Base-by-base conservation (phyloP, 2,888 invertebrate genomes). In the Epicampocera succincta region DNA sequence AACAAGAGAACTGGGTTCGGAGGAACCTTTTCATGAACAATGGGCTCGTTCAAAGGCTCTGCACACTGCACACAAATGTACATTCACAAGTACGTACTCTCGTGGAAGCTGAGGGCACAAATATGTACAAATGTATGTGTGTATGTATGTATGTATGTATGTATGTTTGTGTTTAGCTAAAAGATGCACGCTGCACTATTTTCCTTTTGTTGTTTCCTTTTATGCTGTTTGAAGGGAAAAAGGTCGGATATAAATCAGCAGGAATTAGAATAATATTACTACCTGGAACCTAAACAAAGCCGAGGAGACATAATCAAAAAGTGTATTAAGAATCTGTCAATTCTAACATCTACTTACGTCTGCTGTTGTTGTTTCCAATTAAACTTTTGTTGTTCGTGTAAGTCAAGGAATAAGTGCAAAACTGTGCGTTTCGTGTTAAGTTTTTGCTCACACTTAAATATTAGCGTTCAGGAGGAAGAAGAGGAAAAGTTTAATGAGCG, bases 241-340 rank as follows among this genome's bases (percentile, higher is more conserved):
- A 69, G 74, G 69, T 42, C 68, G 65, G 79, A 74, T 71, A 74
- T 71, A 80, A 80, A 80, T 58, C 80, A 80, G 74, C 80, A 75
- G 80, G 80, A 80, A 58, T 71, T 80, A 38, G 6, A 74, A 80
- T 56, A 74, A 69, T 63, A 68, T 79, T 25, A 63, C 58, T 78
- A 78, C 44, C 50, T 72, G 46, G 44, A 80, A 80, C 52, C 69
- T 68, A 56, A 63, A 73, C 63, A 68, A 73, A 15, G 63, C 38
- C 9, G 54, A 25, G 29, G 54, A 25, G 29, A 54, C 17, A 17
- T 54, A 29, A 66, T 66, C 21, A 38, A 68, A 42, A 52, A 33
- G 33, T 9, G 33, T 42, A 42, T 42, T 29, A 54, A 42, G 29
- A 68, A 68, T 29, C 52, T 66, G 68, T 44, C 52, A 73, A 40